Conservation (phyloP, 2,113 vertebrate species). For the Centropristis striata region DNA sequence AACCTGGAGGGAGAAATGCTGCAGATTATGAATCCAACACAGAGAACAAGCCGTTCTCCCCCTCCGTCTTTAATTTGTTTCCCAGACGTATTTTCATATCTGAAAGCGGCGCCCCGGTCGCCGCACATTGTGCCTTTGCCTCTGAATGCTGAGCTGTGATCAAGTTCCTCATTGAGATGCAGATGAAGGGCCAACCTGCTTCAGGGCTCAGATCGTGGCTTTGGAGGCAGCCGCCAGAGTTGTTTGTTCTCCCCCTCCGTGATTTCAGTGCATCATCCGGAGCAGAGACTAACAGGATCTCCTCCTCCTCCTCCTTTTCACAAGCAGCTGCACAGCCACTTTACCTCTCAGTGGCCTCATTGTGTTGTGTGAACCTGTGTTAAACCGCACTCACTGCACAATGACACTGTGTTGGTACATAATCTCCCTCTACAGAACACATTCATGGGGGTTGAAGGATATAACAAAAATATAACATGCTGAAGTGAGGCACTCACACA, state of each 20-base stretch:
- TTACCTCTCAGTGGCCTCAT: slow-evolving; percentile 29
- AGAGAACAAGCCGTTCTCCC: too few relatives aligned
- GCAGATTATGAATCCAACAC: not conserved
- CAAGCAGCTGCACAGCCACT: slow-evolving; percentile 42
- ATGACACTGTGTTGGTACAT: not conserved
- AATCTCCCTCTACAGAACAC: not conserved
- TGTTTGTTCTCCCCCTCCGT: slow-evolving; percentile 44
- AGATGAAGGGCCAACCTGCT: slow-evolving; percentile 56
- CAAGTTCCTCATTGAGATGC: slow-evolving; percentile 69
- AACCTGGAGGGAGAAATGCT: slow-evolving; percentile 2
- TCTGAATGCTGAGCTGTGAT: slow-evolving; percentile 61
- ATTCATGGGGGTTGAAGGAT: not conserved
- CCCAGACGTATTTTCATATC: slow-evolving; percentile 22
- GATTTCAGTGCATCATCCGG: slow-evolving; percentile 43
- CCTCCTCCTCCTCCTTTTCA: slow-evolving; percentile 39
- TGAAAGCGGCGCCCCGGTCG: not conserved
- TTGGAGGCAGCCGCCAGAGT: slow-evolving; percentile 33
- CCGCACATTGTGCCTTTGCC: slow-evolving; percentile 13
- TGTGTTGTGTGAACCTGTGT: slow-evolving; percentile 23
- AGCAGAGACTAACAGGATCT: slow-evolving; percentile 39
- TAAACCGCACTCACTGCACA: not conserved
- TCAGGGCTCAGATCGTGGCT: slow-evolving; percentile 29
- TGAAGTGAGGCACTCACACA: not conserved
- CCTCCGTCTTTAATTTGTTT: slow-evolving; percentile 18
- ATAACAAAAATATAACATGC: not conserved